Evolutionary conservation across 1,140 invertebrate genomes (phyloP).

Genomic region (Nymphalis io): DNA sequence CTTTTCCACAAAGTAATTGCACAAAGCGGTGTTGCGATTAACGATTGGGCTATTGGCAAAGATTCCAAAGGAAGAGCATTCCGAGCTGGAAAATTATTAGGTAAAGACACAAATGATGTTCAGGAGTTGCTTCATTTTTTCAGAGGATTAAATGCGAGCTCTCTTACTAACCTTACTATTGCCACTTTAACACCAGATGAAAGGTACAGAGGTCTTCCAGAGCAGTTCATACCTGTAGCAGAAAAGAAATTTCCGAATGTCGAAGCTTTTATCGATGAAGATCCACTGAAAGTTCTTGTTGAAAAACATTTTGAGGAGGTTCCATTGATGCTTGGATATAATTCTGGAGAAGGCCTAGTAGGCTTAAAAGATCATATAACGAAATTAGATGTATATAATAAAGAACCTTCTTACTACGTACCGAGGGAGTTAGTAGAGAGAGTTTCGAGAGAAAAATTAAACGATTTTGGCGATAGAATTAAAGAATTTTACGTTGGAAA

Average conservation of each 20-base stretch:
- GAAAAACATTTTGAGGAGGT: slow-evolving; percentile 69
- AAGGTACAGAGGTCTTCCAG: slow-evolving; percentile 59
- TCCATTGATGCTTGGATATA: slow-evolving; percentile 83
- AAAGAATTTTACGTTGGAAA: slow-evolving; percentile 78
- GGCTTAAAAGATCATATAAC: slow-evolving; percentile 37
- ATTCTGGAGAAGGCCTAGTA: slow-evolving; percentile 47
- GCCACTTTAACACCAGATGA: slow-evolving; percentile 56
- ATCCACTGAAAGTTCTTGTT: slow-evolving; percentile 54
- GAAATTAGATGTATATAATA: slow-evolving; percentile 41
- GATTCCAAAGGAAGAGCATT: slow-evolving; percentile 81
- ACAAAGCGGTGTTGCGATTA: slow-evolving; percentile 83
- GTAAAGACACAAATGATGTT: slow-evolving; percentile 67
- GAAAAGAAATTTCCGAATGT: slow-evolving; percentile 65
- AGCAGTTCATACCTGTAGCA: slow-evolving; percentile 63
- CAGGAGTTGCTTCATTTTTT: slow-evolving; percentile 72
- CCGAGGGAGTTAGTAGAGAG: slow-evolving; percentile 37
- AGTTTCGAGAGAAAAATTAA: slow-evolving; percentile 34
- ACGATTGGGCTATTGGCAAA: slow-evolving; percentile 85
- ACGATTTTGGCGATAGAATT: slow-evolving; percentile 39
- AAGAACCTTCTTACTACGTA: slow-evolving; percentile 42
- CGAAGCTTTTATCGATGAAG: slow-evolving; percentile 54
- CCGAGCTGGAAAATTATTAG: slow-evolving; percentile 63
- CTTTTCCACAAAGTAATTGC: slow-evolving; percentile 72
- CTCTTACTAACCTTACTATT: slow-evolving; percentile 43
- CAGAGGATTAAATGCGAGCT: slow-evolving; percentile 46